A percentile compares a stretch with the other conserved stretches of the same genome.
phyloP scores from a whole-genome alignment of 2,888 invertebrate genomes.

The Sarcophaga subvicina region DNA sequence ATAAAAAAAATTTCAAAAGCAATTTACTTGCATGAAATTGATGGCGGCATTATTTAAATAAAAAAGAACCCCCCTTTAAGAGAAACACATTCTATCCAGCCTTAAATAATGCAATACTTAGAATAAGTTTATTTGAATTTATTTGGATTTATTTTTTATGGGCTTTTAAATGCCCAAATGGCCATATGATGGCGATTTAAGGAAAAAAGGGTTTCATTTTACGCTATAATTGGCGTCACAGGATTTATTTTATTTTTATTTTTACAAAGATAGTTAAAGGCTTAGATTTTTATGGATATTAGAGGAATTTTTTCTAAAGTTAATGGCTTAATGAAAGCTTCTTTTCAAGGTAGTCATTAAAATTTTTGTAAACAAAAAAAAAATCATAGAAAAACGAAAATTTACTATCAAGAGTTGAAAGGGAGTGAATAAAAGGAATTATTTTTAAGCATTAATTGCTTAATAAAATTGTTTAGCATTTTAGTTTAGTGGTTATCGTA shows the following conservation, averaged over 20 bases:
- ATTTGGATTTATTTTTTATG: neutral
- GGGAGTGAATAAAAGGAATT: neutral
- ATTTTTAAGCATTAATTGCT: neutral
- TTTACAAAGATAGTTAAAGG: slow-evolving; percentile 37
- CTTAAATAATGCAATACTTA: neutral
- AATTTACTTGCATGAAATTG: neutral
- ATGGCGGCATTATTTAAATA: slow-evolving; percentile 19
- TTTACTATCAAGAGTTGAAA: neutral
- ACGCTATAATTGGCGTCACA: neutral
- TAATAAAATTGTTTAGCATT: neutral
- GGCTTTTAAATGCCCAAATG: neutral
- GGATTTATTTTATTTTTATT: neutral
- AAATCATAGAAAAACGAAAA: too few relatives aligned
- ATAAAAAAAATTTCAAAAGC: neutral
- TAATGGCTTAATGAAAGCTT: slow-evolving; percentile 62
- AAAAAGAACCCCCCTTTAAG: slow-evolving; percentile 6
- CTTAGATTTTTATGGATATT: slow-evolving; percentile 8
- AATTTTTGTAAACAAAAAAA: neutral
- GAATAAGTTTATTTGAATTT: slow-evolving; percentile 14
- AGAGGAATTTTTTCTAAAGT: slow-evolving; percentile 14
- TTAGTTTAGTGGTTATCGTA: neutral
- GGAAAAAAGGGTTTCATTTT: slow-evolving; percentile 33
- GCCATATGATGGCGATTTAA: neutral
- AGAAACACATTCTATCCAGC: neutral
- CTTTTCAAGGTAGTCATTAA: slow-evolving; percentile 3